Evolutionary conservation across 2,888 invertebrate genomes (phyloP).

Genomic region (Lasioglossum pauxillum): DNA sequence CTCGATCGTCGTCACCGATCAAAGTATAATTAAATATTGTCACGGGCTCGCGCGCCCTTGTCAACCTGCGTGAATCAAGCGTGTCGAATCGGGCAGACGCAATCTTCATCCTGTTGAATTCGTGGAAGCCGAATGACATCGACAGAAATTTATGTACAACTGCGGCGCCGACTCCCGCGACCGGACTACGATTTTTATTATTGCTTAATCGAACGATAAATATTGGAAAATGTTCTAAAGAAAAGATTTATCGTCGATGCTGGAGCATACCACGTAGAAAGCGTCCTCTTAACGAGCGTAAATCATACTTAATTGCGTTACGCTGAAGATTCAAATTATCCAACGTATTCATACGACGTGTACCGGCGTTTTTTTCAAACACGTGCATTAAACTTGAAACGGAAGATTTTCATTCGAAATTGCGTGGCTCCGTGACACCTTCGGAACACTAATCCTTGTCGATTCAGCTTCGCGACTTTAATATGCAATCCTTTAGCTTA

Average conservation of each 20-base stretch:
- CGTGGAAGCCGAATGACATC: not conserved
- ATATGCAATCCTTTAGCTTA: not conserved
- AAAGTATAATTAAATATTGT: not conserved
- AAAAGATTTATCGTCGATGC: constrained; percentile 22
- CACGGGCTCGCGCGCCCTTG: not conserved
- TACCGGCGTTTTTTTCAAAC: no score
- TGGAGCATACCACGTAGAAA: not conserved
- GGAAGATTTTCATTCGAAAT: not conserved
- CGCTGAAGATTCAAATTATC: not conserved
- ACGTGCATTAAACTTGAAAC: not conserved
- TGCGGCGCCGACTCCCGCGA: not conserved
- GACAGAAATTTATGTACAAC: not conserved
- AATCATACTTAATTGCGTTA: not conserved
- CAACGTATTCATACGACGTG: constrained; percentile 19
- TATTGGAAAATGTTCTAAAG: not conserved
- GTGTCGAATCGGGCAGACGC: not conserved
- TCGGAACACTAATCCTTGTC: not conserved
- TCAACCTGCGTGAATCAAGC: not conserved
- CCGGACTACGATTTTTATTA: not conserved
- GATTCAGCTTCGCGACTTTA: not conserved
- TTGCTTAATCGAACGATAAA: constrained; percentile 23
- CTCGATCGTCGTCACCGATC: not conserved
- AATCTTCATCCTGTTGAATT: not conserved
- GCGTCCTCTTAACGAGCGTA: constrained; percentile 7
- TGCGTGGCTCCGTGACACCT: not conserved